A percentile compares a stretch with the other conserved stretches of the same genome.
Conservation (phyloP, 37 sponge, comb jelly and placozoan genomes). For the Hormiphora californensis region DNA sequence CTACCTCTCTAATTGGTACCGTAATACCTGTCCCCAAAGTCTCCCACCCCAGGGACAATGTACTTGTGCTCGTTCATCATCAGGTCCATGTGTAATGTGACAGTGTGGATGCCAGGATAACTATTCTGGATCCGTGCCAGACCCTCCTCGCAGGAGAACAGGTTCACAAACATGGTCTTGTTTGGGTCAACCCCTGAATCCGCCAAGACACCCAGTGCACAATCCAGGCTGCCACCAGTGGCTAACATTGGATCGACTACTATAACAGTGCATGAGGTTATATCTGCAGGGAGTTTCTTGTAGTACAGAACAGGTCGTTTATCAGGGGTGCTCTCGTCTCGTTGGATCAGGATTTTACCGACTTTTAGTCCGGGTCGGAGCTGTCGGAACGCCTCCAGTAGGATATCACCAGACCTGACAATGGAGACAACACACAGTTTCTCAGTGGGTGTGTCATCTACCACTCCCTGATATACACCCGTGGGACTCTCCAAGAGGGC, state of each 20-base stretch:
- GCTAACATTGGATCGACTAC: constrained; percentile 51
- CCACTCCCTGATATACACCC: neutral
- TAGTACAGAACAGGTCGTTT: constrained; percentile 41
- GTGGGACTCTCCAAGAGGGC: neutral
- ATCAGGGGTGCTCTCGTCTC: neutral
- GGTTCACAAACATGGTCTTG: constrained; percentile 23
- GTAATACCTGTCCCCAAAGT: constrained; percentile 49
- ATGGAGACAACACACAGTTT: constrained; percentile 54
- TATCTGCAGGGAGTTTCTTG: constrained; percentile 15
- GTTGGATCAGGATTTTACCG: constrained; percentile 38
- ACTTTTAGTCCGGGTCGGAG: constrained; percentile 19
- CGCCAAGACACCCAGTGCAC: constrained; percentile 21
- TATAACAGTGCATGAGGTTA: neutral
- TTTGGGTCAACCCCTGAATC: constrained; percentile 3
- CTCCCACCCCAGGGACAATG: constrained; percentile 53
- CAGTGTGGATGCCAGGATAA: constrained; percentile 25
- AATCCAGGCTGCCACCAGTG: constrained; percentile 27
- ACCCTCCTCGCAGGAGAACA: constrained; percentile 38
- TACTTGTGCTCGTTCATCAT: constrained; percentile 29
- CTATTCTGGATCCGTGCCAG: neutral
- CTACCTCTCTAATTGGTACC: too few species aligned
- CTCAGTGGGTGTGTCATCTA: neutral
- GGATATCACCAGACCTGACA: constrained; percentile 37
- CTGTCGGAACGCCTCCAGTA: constrained; percentile 7
- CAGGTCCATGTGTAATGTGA: constrained; percentile 6